Evolutionary conservation across 1,140 invertebrate species (phyloP).

Genomic region (Atta colombica): DNA sequence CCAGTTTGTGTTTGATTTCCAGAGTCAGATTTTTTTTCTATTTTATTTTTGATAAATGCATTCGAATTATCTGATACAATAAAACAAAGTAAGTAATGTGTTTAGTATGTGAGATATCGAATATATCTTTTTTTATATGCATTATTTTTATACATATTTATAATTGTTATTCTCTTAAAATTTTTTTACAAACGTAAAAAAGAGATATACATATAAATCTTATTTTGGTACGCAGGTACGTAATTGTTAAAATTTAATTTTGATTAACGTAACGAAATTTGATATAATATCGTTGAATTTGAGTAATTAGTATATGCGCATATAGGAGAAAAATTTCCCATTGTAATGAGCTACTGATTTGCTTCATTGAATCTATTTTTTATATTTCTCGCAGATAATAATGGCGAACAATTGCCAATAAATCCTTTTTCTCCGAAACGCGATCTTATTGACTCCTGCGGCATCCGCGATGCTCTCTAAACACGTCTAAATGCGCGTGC

Average conservation of each 20-base stretch:
- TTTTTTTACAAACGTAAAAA: neutral
- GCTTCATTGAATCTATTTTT: neutral
- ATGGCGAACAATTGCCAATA: conserved; percentile 34
- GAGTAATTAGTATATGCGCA: neutral
- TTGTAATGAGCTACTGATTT: neutral
- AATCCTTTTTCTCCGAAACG: neutral
- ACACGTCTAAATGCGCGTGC: conserved; percentile 30
- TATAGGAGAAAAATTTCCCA: neutral
- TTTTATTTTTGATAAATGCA: neutral
- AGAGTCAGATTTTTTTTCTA: no score
- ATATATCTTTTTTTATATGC: neutral
- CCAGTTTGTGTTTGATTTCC: no score
- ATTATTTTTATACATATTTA: no score
- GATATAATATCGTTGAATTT: neutral
- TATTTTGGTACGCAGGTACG: neutral
- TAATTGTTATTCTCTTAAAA: no score
- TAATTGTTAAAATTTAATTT: neutral
- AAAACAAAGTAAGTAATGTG: neutral
- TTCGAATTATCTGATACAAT: neutral
- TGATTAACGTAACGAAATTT: neutral
- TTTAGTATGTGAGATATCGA: neutral
- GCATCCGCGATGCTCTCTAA: conserved; percentile 28
- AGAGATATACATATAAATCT: neutral
- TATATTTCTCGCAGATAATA: conserved; percentile 8
- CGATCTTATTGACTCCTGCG: conserved; percentile 25